Conservation (phyloP, 2,888 invertebrate species). For the Hydroisotoma schaefferi region DNA sequence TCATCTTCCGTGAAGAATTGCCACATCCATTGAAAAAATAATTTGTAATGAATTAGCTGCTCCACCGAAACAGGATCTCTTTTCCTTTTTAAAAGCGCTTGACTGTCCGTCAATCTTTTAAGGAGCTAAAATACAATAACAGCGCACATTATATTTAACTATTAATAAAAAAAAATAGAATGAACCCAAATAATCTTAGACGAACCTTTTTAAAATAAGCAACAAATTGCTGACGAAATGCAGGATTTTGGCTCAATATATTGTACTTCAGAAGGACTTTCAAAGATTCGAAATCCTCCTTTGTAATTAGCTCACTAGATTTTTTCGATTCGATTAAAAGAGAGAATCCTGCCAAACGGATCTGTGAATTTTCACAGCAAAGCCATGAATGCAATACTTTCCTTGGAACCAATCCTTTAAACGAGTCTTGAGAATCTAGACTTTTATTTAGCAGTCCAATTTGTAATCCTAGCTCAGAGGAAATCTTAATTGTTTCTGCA, state of each 20-base stretch:
- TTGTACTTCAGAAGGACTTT: slow-evolving; percentile 65
- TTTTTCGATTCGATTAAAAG: slow-evolving; percentile 70
- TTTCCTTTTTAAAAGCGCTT: slow-evolving; percentile 28
- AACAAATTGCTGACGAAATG: slow-evolving; percentile 66
- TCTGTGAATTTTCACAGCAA: slow-evolving; percentile 54
- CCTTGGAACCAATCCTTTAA: slow-evolving; percentile 40
- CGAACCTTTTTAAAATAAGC: slow-evolving; percentile 68
- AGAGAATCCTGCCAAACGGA: slow-evolving; percentile 65
- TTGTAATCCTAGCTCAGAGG: slow-evolving; percentile 34
- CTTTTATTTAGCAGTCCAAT: slow-evolving; percentile 16
- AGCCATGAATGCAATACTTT: slow-evolving; percentile 38
- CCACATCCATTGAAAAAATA: slow-evolving; percentile 57
- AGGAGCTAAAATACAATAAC: slow-evolving; percentile 54
- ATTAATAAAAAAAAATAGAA: no score
- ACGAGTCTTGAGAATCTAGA: slow-evolving; percentile 20
- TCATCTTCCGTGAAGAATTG: slow-evolving; percentile 54
- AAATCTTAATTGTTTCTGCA: slow-evolving; percentile 43
- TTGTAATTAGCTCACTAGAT: slow-evolving; percentile 64
- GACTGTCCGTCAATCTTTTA: slow-evolving; percentile 57
- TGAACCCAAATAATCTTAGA: slow-evolving; percentile 9
- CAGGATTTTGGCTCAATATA: slow-evolving; percentile 65
- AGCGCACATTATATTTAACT: slow-evolving; percentile 15
- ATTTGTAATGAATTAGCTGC: slow-evolving; percentile 54
- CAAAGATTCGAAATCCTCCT: slow-evolving; percentile 63
- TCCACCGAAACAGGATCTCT: slow-evolving; percentile 35